phyloP scores from a whole-genome alignment of 1,140 invertebrate genomes.

The Zelostemma sp. region DNA sequence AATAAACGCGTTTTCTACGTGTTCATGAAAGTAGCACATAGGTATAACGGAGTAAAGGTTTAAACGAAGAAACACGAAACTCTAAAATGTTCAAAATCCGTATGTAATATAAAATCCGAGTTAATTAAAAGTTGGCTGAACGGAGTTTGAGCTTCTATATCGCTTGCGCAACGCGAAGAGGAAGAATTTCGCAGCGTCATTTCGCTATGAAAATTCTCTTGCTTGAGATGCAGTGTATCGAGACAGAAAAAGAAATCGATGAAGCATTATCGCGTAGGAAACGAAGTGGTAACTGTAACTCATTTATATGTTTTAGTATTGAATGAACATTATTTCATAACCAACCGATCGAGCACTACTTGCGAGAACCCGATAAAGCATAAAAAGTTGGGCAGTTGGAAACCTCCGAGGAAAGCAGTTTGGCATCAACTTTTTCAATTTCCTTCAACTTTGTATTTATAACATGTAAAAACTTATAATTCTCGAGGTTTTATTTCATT shows the following conservation, averaged over 20 bases:
- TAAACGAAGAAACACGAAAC: constrained; percentile 17
- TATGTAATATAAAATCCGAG: not conserved
- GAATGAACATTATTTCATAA: constrained; percentile 16
- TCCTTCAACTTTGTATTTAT: constrained; percentile 61
- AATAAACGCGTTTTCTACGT: constrained; percentile 44
- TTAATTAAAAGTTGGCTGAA: not conserved
- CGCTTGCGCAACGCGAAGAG: no score
- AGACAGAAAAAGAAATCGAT: not conserved
- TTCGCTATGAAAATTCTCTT: not conserved
- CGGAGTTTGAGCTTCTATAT: no score
- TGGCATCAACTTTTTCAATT: constrained; percentile 63
- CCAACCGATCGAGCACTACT: constrained; percentile 24
- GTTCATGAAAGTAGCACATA: constrained; percentile 15
- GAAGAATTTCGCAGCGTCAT: not conserved
- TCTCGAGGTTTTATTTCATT: constrained; percentile 33
- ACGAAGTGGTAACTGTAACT: constrained; percentile 16
- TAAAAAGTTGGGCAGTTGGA: constrained; percentile 38
- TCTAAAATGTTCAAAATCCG: constrained; percentile 20
- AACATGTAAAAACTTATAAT: constrained; percentile 46
- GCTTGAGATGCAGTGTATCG: not conserved
- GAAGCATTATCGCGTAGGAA: not conserved
- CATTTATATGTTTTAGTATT: constrained; percentile 4
- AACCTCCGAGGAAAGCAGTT: constrained; percentile 42
- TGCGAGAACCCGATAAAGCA: constrained; percentile 32
- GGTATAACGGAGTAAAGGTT: constrained; percentile 22